Percentiles rank a stretch among this genome's conserved stretches.
Conservation (phyloP, 2,113 vertebrate species). For the Sorex araneus region DNA sequence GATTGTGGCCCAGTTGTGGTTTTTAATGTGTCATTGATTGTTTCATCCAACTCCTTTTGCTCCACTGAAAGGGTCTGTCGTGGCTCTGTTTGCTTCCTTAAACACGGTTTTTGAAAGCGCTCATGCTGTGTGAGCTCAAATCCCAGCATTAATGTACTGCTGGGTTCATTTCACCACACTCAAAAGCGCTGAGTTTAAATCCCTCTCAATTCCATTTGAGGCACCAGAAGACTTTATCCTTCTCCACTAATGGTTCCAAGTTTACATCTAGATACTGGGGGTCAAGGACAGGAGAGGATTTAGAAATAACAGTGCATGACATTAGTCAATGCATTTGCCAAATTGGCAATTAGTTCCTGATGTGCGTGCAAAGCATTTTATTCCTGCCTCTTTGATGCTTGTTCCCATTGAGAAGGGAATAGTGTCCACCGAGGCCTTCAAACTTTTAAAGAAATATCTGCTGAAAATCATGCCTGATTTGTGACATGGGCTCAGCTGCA, state of each 20-base stretch:
- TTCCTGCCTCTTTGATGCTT: constrained; percentile 79
- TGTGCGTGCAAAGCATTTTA: constrained; percentile 78
- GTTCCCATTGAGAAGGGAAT: constrained; percentile 70
- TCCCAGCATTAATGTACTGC: constrained; percentile 91
- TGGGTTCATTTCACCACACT: constrained; percentile 90
- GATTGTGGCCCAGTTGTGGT: constrained; percentile 78
- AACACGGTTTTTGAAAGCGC: constrained; percentile 90
- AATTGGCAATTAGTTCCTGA: constrained; percentile 83
- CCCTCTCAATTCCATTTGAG: constrained; percentile 88
- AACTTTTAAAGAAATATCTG: constrained; percentile 74
- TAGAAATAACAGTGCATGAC: constrained; percentile 89
- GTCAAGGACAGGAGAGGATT: constrained; percentile 91
- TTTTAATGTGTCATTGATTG: constrained; percentile 86
- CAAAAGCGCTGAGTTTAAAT: constrained; percentile 91
- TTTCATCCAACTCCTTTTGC: constrained; percentile 86
- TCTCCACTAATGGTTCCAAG: constrained; percentile 90
- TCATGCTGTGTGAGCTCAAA: constrained; percentile 91
- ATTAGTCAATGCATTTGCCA: constrained; percentile 86
- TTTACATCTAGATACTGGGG: constrained; percentile 90
- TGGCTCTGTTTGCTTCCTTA: constrained; percentile 88
- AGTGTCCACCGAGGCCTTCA: constrained; percentile 61
- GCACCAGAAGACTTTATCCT: constrained; percentile 89
- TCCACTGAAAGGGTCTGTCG: constrained; percentile 87
- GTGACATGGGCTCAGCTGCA: constrained; percentile 61
- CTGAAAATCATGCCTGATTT: constrained; percentile 79